phyloP scores from a whole-genome alignment of 2,797 vertebrate species.

The Anableps anableps region DNA sequence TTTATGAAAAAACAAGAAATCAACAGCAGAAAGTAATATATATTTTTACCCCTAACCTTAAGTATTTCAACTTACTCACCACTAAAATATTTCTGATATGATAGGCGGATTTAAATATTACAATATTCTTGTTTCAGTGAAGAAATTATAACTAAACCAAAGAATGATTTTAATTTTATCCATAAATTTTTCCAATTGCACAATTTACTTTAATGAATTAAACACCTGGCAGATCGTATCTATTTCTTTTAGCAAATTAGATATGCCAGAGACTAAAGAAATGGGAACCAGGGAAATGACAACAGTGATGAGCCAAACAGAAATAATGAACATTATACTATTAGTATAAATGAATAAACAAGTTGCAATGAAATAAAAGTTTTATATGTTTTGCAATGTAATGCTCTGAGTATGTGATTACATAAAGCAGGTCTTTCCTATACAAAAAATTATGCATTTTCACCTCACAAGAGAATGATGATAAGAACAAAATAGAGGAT shows the following conservation, averaged over 20 bases:
- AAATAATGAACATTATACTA: too few species aligned
- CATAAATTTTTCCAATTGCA: background rate
- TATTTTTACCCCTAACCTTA: background rate
- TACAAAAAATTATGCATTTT: conserved; percentile 1
- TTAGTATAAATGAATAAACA: too few species aligned
- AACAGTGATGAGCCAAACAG: too few species aligned
- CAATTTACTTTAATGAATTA: too few species aligned
- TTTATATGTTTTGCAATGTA: too few species aligned
- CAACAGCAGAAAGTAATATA: background rate
- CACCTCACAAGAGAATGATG: background rate
- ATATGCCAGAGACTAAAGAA: too few species aligned
- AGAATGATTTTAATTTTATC: background rate
- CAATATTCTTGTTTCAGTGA: background rate
- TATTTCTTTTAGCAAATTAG: too few species aligned
- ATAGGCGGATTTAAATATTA: background rate
- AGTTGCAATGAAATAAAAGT: too few species aligned
- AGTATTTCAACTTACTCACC: background rate
- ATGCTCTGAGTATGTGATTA: background rate
- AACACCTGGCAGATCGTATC: too few species aligned
- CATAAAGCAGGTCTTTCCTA: background rate
- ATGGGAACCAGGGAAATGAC: too few species aligned
- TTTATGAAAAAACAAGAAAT: background rate
- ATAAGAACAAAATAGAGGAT: background rate
- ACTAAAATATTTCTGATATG: background rate
- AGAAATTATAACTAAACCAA: background rate